These are phyloP conservation scores for Trichomalopsis sarcophagae DNA, from an alignment of 1,140 invertebrate genomes.

Conservation along the genomic window DNA sequence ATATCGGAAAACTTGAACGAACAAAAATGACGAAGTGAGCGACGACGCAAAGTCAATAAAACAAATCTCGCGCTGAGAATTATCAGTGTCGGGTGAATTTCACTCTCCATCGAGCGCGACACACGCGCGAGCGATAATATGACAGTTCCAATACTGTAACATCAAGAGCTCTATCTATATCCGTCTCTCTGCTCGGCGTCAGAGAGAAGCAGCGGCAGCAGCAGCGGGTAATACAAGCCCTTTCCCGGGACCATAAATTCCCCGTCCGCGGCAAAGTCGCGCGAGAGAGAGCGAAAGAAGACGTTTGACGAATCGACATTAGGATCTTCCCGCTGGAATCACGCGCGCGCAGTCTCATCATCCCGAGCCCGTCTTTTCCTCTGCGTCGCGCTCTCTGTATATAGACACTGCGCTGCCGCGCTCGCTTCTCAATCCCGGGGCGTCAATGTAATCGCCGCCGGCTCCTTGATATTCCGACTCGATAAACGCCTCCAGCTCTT, in stretches of 20 bases:
- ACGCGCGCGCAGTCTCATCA: constrained; percentile 9
- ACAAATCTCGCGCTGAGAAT: background rate
- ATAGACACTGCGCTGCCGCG: too few species aligned
- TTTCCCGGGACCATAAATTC: background rate
- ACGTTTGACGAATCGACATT: constrained; percentile 26
- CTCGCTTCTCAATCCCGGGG: background rate
- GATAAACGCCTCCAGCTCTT: background rate
- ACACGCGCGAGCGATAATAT: background rate
- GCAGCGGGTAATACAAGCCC: background rate
- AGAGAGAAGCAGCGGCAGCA: too few species aligned
- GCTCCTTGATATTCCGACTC: background rate
- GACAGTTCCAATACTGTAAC: background rate
- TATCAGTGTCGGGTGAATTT: background rate
- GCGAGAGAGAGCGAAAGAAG: background rate
- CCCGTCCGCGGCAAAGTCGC: background rate
- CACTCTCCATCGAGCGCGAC: too few species aligned
- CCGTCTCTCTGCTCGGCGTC: background rate
- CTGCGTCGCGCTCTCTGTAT: background rate
- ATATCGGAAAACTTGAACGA: too few species aligned
- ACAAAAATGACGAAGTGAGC: background rate
- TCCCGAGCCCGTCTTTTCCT: background rate
- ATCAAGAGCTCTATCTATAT: background rate
- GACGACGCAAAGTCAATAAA: background rate
- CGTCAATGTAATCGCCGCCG: background rate
- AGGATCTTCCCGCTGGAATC: background rate